Base-by-base conservation (phyloP, 1,140 invertebrate genomes). In the Magallana angulata region DNA sequence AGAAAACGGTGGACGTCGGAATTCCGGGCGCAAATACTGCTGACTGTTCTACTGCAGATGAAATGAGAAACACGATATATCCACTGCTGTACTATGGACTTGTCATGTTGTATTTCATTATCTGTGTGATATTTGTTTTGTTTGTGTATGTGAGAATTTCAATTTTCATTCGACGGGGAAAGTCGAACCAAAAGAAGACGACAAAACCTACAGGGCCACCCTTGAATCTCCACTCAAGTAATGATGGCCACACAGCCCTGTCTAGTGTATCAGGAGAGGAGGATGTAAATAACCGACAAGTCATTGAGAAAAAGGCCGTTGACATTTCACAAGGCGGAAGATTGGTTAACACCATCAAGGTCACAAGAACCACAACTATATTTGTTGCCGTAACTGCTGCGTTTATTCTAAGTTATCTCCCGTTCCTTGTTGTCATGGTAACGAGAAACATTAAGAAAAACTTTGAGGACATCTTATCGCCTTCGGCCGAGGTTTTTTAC, bases 41-140 rank as follows among this genome's bases (percentile, higher is more conserved):
- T 0, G 93, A 93, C 89, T 94, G 93, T 85, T 93, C 93, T 5
- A 93, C 92, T 0, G 92, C 91, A 9, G 93, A 94, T 82, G 91
- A 90, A 5, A 91, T 93, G 89, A 83, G 88, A 56, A 86, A 89
- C 2, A 93, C 92, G 30, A 89, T 91, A 60, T 94, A 91, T 82
- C 92, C 93, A n/a, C 91, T 90, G 14, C 68, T 92, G 57, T 94
- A 93, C 84, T 93, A 93, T 89, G 92, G 91, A 1, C 90, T 93
- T 68, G 89, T 94, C 12, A 57, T 81, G 36, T 76, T 91, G 3
- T 87, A 92, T 18, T 94, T 94, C 85, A 84, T 92, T 85, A 84
- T 91, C 9, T 93, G 91, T 84, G 83, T 92, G 18, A 76, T 76
- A 30, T 76, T 76, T 36, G 68, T 76, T 5, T 30, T 30, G 8